A percentile compares a stretch with the other conserved stretches of the same genome.
These are phyloP conservation scores for Anadara kagoshimensis DNA, from an alignment of 1,140 invertebrate species.

Conservation along the genomic window DNA sequence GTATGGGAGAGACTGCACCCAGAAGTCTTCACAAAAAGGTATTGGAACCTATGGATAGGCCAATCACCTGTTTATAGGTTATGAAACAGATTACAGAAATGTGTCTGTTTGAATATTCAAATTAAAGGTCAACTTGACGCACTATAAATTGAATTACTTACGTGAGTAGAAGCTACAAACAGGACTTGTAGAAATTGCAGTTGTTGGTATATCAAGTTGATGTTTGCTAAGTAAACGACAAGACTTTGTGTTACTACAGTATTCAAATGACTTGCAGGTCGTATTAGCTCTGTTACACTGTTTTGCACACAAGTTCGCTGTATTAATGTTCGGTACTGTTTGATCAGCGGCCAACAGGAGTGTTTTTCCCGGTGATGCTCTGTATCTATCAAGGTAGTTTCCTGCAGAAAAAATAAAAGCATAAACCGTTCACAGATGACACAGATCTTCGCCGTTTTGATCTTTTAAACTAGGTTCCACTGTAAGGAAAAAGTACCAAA, in stretches of 20 bases:
- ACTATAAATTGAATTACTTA: neutral
- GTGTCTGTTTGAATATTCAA: too few relatives aligned
- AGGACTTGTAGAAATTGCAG: neutral
- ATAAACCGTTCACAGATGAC: too few relatives aligned
- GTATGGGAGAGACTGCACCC: conserved; percentile 14
- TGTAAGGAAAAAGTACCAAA: too few relatives aligned
- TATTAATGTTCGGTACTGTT: conserved; percentile 1
- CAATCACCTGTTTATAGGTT: conserved; percentile 8
- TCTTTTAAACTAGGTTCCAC: too few relatives aligned
- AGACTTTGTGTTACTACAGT: conserved; percentile 12
- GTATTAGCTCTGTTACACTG: neutral
- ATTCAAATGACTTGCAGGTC: conserved; percentile 33
- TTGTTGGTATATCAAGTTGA: conserved; percentile 18
- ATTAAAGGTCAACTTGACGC: too few relatives aligned
- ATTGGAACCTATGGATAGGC: conserved; percentile 13
- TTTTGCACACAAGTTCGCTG: conserved; percentile 18
- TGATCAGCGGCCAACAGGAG: conserved; percentile 5
- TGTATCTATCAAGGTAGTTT: conserved; percentile 27
- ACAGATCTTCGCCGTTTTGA: too few relatives aligned
- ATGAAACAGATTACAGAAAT: neutral
- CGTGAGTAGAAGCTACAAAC: conserved; percentile 25
- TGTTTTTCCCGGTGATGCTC: neutral
- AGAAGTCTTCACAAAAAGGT: conserved; percentile 13
- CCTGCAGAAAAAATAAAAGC: conserved; percentile 4
- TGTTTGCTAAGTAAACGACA: conserved; percentile 30